phyloP scores from a whole-genome alignment of 2,797 vertebrate genomes.

The Nothura maculosa region DNA sequence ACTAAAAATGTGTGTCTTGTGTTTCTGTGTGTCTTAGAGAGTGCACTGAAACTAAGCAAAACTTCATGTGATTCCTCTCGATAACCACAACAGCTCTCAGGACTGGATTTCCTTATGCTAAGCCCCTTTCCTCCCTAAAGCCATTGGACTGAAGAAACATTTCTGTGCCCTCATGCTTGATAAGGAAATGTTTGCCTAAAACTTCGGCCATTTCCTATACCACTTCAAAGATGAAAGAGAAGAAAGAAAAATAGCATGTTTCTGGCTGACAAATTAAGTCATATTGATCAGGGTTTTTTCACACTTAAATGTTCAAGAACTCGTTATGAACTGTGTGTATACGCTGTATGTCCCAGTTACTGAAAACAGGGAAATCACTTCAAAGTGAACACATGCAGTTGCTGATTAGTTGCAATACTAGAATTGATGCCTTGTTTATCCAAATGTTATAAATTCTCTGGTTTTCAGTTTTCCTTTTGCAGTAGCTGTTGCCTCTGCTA shows the following conservation, averaged over 20 bases:
- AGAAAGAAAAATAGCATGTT: background rate
- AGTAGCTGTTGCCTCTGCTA: conserved; percentile 35
- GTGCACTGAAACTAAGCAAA: background rate
- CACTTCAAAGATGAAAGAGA: background rate
- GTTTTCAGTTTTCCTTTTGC: conserved; percentile 66
- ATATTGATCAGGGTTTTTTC: background rate
- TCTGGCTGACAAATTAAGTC: background rate
- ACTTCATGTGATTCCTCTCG: background rate
- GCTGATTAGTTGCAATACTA: conserved; percentile 19
- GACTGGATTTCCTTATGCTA: background rate
- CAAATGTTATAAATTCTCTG: conserved; percentile 47
- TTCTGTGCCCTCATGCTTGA: background rate
- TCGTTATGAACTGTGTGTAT: background rate
- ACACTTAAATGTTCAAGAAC: background rate
- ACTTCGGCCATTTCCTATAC: background rate
- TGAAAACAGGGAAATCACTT: background rate
- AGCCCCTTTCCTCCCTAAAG: background rate
- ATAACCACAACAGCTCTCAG: background rate
- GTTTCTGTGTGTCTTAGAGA: background rate
- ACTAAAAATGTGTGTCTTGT: background rate
- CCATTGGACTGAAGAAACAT: background rate
- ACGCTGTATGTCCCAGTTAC: background rate
- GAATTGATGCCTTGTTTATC: conserved; percentile 46
- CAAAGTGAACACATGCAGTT: conserved; percentile 19
- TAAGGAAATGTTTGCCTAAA: background rate